Evolutionary conservation across 2,888 invertebrate genomes (phyloP).

Genomic region (Mythimna pallens): DNA sequence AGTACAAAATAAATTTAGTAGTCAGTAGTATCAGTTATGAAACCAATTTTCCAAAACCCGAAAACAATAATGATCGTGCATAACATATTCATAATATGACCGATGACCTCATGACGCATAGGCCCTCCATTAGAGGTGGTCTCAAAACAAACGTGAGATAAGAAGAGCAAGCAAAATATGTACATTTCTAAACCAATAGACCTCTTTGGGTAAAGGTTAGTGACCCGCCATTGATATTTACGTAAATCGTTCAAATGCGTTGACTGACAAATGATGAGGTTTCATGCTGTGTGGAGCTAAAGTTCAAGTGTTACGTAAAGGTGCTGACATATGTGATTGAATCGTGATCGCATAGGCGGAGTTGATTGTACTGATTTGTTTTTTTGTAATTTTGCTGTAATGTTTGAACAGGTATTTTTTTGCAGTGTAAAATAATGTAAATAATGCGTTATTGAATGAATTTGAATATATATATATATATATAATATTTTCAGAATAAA

Average conservation of each 20-base stretch:
- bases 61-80: constrained; percentile 36
- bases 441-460: not conserved
- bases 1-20: too few relatives aligned
- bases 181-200: constrained; percentile 61
- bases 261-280: constrained; percentile 80
- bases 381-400: constrained; percentile 13
- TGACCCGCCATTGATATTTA: constrained; percentile 71
- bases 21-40: not conserved
- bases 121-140: constrained; percentile 38
- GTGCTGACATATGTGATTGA: constrained; percentile 52
- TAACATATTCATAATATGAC: constrained; percentile 23
- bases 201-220: constrained; percentile 63
- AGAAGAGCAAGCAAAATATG: constrained; percentile 64
- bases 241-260: constrained; percentile 75
- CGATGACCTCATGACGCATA: constrained; percentile 44
- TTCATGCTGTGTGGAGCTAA: constrained; percentile 67
- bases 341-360: constrained; percentile 28
- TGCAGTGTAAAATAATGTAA: not conserved
- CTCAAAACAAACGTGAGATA: constrained; percentile 57
- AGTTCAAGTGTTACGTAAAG: constrained; percentile 71
- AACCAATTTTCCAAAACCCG: constrained; percentile 1
- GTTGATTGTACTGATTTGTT: constrained; percentile 13
- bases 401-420: not conserved
- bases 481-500: not conserved
- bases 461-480: not conserved